phyloP scores from a whole-genome alignment of 2,888 invertebrate species.

The Gisinianus flammeolus region DNA sequence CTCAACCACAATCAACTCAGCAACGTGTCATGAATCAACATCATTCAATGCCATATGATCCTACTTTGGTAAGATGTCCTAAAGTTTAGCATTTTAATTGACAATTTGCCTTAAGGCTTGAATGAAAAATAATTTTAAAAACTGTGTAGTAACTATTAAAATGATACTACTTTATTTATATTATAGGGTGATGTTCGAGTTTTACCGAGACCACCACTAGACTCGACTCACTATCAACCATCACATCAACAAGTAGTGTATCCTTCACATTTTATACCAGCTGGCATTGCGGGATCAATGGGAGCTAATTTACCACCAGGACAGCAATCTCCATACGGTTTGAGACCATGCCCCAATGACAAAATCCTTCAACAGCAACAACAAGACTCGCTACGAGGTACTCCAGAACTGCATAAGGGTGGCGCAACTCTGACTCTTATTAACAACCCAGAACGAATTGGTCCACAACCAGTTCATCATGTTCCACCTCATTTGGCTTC shows the following conservation, averaged over 20 bases:
- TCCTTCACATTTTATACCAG: conserved; percentile 47
- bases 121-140: neutral
- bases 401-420: conserved; percentile 41
- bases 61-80: conserved; percentile 51
- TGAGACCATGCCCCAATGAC: conserved; percentile 25
- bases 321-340: conserved; percentile 42
- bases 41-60: conserved; percentile 47
- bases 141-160: neutral
- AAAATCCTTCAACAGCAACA: conserved; percentile 34
- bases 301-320: conserved; percentile 37
- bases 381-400: conserved; percentile 29
- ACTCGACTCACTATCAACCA: conserved; percentile 42
- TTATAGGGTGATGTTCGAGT: conserved; percentile 48
- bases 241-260: conserved; percentile 45
- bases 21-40: conserved; percentile 47
- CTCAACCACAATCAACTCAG: conserved; percentile 47
- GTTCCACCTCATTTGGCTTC: conserved; percentile 53
- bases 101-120: no score
- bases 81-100: no score
- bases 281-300: conserved; percentile 40
- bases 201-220: neutral
- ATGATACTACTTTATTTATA: neutral
- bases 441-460: conserved; percentile 27
- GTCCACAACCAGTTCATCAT: conserved; percentile 41
- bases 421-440: conserved; percentile 31